Evolutionary conservation across 2,113 vertebrate species (phyloP).

Genomic region (Paralichthys olivaceus): DNA sequence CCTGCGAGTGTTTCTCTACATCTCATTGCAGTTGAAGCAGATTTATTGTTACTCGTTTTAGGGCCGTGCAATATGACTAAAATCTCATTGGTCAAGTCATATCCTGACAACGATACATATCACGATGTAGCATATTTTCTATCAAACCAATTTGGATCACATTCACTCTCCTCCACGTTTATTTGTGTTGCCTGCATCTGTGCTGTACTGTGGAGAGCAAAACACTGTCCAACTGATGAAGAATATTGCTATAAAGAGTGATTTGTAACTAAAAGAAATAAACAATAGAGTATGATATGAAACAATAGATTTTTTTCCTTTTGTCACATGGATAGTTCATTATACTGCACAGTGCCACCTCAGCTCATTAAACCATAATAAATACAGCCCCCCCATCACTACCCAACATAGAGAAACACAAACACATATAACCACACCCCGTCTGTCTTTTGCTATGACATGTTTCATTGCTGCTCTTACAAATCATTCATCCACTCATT

Average conservation of each 20-base stretch:
- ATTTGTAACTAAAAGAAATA: neutral
- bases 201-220: neutral
- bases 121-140: neutral
- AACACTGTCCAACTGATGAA: neutral
- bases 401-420: neutral
- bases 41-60: slow-evolving; percentile 42
- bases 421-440: neutral
- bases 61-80: neutral
- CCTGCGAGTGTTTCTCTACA: slow-evolving; percentile 35
- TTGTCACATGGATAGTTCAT: neutral
- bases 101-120: neutral
- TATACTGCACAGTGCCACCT: neutral
- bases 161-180: neutral
- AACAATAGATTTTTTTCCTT: neutral
- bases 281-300: neutral
- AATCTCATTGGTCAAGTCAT: neutral
- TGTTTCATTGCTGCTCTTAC: neutral
- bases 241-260: neutral
- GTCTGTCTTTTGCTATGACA: neutral
- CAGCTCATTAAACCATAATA: neutral
- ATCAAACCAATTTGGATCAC: neutral
- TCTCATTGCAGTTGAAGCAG: slow-evolving; percentile 53
- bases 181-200: neutral
- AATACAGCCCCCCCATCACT: neutral
- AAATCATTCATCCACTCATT: neutral